Evolutionary conservation across 1,140 invertebrate species (phyloP).

Genomic region (Gryllus bimaculatus): DNA sequence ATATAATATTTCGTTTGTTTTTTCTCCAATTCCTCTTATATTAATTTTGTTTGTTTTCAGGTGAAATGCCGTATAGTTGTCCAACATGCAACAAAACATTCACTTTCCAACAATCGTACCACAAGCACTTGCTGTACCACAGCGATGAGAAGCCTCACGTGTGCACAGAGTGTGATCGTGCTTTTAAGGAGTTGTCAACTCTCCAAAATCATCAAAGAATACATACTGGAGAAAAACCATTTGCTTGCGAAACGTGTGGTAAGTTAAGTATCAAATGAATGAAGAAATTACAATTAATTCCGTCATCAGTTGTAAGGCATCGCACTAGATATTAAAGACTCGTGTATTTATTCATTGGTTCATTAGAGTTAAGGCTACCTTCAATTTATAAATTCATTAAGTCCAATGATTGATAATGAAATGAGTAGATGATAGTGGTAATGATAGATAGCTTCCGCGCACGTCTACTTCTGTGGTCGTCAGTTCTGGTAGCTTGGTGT

Average conservation of each 20-base stretch:
- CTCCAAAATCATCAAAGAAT: constrained; percentile 81
- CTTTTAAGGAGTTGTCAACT: constrained; percentile 81
- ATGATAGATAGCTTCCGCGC: no score
- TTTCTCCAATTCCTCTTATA: no score
- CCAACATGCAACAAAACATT: constrained; percentile 77
- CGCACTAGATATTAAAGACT: no score
- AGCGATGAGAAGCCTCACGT: constrained; percentile 76
- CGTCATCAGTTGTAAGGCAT: no score
- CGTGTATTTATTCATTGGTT: no score
- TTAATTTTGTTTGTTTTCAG: constrained; percentile 35
- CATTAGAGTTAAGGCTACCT: no score
- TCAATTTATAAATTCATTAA: no score
- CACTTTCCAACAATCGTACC: constrained; percentile 84
- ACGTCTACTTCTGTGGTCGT: no score
- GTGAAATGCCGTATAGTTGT: constrained; percentile 81
- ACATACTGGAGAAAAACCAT: constrained; percentile 83
- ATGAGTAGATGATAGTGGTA: no score
- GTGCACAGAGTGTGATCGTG: constrained; percentile 66
- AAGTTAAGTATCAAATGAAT: constrained; percentile 26
- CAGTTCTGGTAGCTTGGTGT: no score
- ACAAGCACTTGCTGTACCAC: constrained; percentile 73
- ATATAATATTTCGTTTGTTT: no score
- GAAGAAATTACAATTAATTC: background rate
- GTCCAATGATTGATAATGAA: no score
- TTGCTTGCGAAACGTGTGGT: constrained; percentile 84